Evolutionary conservation across 35 echinoderm and acorn worm genomes (phyloP), one percentile per base, ranked within the genome.

Genomic region (Lytechinus pictus): DNA sequence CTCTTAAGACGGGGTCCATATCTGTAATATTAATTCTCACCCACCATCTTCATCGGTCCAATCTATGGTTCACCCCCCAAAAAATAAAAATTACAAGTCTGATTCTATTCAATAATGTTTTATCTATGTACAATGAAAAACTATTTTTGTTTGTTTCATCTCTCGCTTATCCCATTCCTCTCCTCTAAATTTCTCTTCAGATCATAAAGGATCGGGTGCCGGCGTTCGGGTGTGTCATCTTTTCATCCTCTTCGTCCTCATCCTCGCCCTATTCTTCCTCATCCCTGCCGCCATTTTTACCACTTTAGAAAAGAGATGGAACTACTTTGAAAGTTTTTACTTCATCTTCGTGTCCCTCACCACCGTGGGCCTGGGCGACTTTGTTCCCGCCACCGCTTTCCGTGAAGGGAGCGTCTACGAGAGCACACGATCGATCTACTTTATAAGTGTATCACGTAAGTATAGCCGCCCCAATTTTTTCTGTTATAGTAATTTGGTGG

Each of bases 321-420:
- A 94, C 24, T 99, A 91, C 61, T 91, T 99, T 0, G 97, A 99
- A 61, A 94, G 96, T 52, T 95, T 98, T 29, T 99, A 99, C 61
- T 99, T 99, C 54, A 96, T 96, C 28, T 99, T 98, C 53, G 98
- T 99, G 24, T 98, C 98, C 52, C 91, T 99, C 28, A 98, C 98
- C 10, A 99, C 98, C 3, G 96, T 99, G 55, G 98, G 98, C 71
- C 90, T 99, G 14, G 98, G 98, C 27, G 98, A 99, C 92, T 99
- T 96, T 93, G 97, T 98, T 10, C 98, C 98, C 58, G 98, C 79
- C 7, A 95, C 89, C 86, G 61, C 88, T 9, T 0, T 90, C 16
- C 33, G 28, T 10, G 10, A 44, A 52, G 88, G 52, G 9, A 79
- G 66, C 66, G 66, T 24, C 21, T 79, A 79, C 66, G 66, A 79